A percentile compares a stretch with the other conserved stretches of the same genome.
Conservation (phyloP, 2,113 vertebrate genomes). For the Junco hyemalis region DNA sequence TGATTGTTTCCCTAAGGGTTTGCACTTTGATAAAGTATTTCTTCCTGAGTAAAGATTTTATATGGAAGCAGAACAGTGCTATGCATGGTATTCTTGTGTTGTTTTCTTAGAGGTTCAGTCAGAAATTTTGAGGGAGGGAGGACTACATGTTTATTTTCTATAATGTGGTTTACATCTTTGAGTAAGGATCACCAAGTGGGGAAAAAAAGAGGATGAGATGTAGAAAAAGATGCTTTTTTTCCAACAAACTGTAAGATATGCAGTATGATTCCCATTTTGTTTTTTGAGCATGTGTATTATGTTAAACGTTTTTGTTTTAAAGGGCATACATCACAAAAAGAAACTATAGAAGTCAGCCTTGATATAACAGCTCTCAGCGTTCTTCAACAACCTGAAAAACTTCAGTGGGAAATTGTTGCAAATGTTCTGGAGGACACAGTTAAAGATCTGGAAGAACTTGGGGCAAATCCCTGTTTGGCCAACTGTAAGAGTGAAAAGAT, state of each 20-base stretch:
- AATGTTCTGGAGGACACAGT: conserved; percentile 97
- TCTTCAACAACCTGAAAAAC: conserved; percentile 97
- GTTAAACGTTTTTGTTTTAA: conserved; percentile 32
- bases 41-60: not conserved
- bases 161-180: not conserved
- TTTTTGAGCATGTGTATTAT: not conserved
- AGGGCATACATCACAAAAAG: conserved; percentile 94
- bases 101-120: not conserved
- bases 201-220: not conserved
- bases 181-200: not conserved
- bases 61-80: not conserved
- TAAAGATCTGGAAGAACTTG: conserved; percentile 97
- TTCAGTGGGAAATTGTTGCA: conserved; percentile 98
- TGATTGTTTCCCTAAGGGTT: not conserved
- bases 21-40: not conserved
- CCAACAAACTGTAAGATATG: not conserved
- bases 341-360: conserved; percentile 92
- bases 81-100: not conserved
- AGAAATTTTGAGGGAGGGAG: not conserved
- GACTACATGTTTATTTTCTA: not conserved
- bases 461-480: conserved; percentile 88
- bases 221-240: not conserved
- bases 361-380: conserved; percentile 94
- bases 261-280: not conserved
- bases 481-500: conserved; percentile 90